Evolutionary conservation across 2,797 vertebrate genomes (phyloP).

Genomic region (Myotis findleyi): DNA sequence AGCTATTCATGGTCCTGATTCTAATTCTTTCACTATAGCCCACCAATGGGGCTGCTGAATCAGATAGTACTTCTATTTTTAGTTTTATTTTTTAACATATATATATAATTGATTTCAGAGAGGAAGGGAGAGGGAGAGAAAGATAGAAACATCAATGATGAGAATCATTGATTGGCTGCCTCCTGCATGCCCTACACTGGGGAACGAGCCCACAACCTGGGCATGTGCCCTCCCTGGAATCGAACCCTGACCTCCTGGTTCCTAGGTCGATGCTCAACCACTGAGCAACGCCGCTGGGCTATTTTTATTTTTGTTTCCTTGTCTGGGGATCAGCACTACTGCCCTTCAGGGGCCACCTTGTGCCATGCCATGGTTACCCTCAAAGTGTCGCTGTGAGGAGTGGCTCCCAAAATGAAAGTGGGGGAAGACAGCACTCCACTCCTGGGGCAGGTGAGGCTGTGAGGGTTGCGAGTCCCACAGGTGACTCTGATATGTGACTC

Average conservation of each 20-base stretch:
- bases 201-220: too few relatives aligned
- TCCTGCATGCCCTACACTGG: too few relatives aligned
- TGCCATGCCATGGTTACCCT: background rate
- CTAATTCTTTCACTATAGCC: background rate
- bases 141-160: too few relatives aligned
- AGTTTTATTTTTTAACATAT: too few relatives aligned
- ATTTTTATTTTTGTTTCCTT: background rate
- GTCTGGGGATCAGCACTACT: background rate
- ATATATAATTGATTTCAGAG: too few relatives aligned
- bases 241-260: too few relatives aligned
- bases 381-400: background rate
- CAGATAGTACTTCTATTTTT: background rate
- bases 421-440: background rate
- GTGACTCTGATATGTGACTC: background rate
- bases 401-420: background rate
- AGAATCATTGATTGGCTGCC: too few relatives aligned
- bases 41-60: background rate
- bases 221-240: too few relatives aligned
- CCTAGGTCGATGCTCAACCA: too few relatives aligned
- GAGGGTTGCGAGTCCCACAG: background rate
- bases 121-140: too few relatives aligned
- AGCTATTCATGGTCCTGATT: background rate
- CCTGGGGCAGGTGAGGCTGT: fast-evolving
- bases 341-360: slow-evolving; percentile 18
- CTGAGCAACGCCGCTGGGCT: too few relatives aligned